Evolutionary conservation across 1,140 invertebrate species (phyloP).

Genomic region (Hylaeus volcanicus): DNA sequence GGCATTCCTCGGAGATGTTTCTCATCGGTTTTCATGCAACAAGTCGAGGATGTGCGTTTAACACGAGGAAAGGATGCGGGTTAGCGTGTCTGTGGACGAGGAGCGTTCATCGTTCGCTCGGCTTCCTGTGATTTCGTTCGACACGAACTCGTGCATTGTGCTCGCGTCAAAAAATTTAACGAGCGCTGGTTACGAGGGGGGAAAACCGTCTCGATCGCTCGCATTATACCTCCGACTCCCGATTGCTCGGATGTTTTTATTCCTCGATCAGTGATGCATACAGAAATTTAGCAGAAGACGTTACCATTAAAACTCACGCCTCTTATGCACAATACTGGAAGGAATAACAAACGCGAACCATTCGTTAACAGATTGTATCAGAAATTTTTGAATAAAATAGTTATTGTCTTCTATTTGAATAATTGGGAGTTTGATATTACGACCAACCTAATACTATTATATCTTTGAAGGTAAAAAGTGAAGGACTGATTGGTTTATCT

Average conservation of each 20-base stretch:
- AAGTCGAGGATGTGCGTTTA: neutral
- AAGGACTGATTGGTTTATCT: no score
- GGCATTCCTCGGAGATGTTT: neutral
- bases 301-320: no score
- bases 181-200: neutral
- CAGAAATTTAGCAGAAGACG: neutral
- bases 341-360: no score
- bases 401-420: no score
- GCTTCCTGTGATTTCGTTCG: slow-evolving; percentile 1
- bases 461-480: no score
- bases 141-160: neutral
- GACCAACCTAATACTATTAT: no score
- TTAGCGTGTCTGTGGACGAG: slow-evolving; percentile 12
- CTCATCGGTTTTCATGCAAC: neutral
- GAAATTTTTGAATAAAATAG: no score
- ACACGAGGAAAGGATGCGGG: slow-evolving; percentile 15
- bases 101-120: neutral
- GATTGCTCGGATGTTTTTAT: neutral
- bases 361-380: no score
- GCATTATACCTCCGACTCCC: neutral
- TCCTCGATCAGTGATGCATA: slow-evolving; percentile 14
- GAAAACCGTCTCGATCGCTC: neutral
- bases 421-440: no score
- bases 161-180: slow-evolving; percentile 1
- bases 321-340: no score